phyloP scores from a whole-genome alignment of 2,113 vertebrate species.

The Ornithorhynchus anatinus region DNA sequence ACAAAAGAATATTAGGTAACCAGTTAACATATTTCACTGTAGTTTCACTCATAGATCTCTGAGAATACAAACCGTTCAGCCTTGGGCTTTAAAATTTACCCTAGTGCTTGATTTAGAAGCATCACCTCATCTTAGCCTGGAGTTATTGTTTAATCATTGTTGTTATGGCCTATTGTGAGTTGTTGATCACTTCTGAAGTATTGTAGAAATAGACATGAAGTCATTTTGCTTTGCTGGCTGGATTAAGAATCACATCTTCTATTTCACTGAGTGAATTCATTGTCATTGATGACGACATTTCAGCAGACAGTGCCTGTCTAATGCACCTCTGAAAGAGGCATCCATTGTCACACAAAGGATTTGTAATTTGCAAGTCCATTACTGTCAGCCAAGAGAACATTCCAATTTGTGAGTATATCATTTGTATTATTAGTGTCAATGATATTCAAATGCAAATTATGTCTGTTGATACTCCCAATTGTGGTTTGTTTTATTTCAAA shows the following conservation, averaged over 20 bases:
- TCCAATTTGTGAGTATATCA: not conserved
- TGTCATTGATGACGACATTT: not conserved
- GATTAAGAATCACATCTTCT: not conserved
- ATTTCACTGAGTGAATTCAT: not conserved
- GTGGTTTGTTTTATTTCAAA: too few relatives aligned
- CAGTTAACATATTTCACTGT: too few relatives aligned
- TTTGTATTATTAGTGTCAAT: not conserved
- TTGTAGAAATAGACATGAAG: not conserved
- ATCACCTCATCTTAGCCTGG: not conserved
- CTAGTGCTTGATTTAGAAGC: slow-evolving; percentile 6
- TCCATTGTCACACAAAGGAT: not conserved
- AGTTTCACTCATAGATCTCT: too few relatives aligned
- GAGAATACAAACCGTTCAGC: not conserved
- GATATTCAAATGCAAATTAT: not conserved
- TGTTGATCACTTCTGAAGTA: not conserved
- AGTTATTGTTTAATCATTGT: slow-evolving; percentile 8
- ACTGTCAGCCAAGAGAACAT: not conserved
- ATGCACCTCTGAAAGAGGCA: not conserved
- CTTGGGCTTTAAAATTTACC: not conserved
- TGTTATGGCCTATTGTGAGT: not conserved
- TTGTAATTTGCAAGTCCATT: not conserved
- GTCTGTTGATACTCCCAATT: too few relatives aligned
- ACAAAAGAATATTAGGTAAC: not conserved
- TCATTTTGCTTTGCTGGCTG: slow-evolving; percentile 7
- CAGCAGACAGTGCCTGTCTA: not conserved